These are phyloP conservation scores for Gobionotothen gibberifrons DNA, from an alignment of 2,797 vertebrate genomes.

Conservation along the genomic window DNA sequence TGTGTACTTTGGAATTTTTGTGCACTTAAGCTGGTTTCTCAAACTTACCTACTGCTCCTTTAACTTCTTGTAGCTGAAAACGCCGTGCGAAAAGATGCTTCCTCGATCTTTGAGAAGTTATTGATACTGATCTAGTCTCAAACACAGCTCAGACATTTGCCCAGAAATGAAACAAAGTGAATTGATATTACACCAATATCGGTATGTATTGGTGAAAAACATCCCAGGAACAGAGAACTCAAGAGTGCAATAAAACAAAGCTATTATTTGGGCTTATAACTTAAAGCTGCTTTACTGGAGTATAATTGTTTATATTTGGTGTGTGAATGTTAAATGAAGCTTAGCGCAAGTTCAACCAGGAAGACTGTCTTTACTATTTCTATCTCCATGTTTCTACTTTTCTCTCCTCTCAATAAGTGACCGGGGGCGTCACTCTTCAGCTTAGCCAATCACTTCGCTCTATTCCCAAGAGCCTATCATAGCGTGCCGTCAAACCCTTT, in stretches of 20 bases:
- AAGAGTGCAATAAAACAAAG: neutral
- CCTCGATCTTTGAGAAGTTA: neutral
- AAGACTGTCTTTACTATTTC: no score
- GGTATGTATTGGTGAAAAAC: neutral
- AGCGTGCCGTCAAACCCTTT: no score
- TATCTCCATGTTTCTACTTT: no score
- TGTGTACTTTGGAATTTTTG: no score
- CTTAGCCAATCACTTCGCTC: no score
- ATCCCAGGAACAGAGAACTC: neutral
- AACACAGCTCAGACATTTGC: neutral
- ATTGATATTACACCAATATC: neutral
- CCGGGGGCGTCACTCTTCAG: no score
- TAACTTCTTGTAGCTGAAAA: neutral
- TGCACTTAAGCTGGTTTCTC: no score
- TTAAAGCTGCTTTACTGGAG: neutral
- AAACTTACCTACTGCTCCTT: no score
- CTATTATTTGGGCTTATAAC: neutral
- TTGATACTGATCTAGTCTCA: neutral
- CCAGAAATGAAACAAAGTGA: neutral
- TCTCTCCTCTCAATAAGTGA: no score
- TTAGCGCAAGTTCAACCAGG: no score
- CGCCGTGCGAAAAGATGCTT: neutral
- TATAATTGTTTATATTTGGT: neutral
- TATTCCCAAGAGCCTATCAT: no score
- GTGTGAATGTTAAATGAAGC: no score